Conservation (phyloP, 2,888 invertebrate genomes). For the Phaonia tiefii region DNA sequence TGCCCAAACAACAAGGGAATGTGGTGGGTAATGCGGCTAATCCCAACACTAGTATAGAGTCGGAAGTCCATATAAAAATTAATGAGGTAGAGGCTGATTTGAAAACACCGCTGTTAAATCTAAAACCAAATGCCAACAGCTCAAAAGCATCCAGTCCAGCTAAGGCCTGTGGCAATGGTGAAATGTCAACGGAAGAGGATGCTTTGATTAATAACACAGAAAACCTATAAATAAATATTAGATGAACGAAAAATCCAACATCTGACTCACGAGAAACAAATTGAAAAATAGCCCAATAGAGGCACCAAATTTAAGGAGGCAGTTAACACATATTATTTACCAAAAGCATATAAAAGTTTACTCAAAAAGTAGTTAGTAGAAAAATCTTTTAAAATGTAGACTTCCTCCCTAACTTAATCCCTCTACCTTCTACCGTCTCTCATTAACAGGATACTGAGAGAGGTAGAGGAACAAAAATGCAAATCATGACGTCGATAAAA, state of each 20-base stretch:
- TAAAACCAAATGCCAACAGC: slow-evolving; percentile 69
- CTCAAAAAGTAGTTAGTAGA: slow-evolving; percentile 51
- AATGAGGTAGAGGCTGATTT: slow-evolving; percentile 74
- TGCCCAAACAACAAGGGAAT: slow-evolving; percentile 58
- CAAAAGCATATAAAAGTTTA: slow-evolving; percentile 10
- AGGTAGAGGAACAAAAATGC: no score
- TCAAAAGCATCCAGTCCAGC: slow-evolving; percentile 67
- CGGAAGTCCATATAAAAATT: slow-evolving; percentile 52
- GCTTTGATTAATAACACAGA: slow-evolving; percentile 66
- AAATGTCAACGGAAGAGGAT: slow-evolving; percentile 65
- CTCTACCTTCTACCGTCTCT: no score
- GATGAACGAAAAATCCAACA: slow-evolving; percentile 28
- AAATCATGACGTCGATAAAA: no score
- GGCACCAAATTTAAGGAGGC: slow-evolving; percentile 13
- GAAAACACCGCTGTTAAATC: slow-evolving; percentile 76
- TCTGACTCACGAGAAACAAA: background rate
- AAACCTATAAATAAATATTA: slow-evolving; percentile 56
- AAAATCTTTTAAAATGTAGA: slow-evolving; percentile 23
- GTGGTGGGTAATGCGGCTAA: slow-evolving; percentile 37
- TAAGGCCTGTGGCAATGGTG: slow-evolving; percentile 60
- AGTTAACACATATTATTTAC: slow-evolving; percentile 37
- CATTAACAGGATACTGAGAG: no score
- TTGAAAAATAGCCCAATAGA: slow-evolving; percentile 6
- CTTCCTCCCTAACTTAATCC: background rate
- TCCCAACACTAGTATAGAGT: slow-evolving; percentile 58